Evolutionary conservation across 2,888 invertebrate species (phyloP), one percentile per base, ranked within the genome.

Genomic region (Lapara coniferarum): DNA sequence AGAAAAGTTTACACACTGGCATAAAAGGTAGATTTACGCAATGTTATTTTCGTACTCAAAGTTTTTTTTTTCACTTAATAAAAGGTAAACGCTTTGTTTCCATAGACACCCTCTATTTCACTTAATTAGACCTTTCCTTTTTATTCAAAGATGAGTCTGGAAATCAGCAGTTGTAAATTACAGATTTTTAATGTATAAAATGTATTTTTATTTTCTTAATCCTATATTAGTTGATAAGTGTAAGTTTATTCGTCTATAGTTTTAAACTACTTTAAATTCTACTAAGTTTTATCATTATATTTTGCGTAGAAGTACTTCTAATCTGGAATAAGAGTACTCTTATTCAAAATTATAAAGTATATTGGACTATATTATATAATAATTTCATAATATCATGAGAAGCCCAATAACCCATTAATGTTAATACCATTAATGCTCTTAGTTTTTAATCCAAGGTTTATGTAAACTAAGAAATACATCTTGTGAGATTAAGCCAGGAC

Each of bases 11-110:
- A 37, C 37, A 6, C 37, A 37, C 37, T 8, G 5, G 5, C 37
- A 10, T 25, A 13, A 13, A 56, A 25, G 25, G 19, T 63, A 46
- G 53, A 14, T 14, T 16, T 16, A 81, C 74, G 79, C 74, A 78
- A 77, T 77, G 79, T 78, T 81, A 87, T 83, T 85, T 85, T 87
- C 77, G 83, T 84, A 80, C 78, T 74, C 79, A 70, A 74, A 78
- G 87, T 88, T 85, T 87, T 88, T 90, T 90, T 89, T 88, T 85
- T 76, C 83, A 79, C 77, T 76, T 80, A 83, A 80, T 83, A 84
- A 79, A 83, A 81, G 81, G 82, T 74, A 78, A 82, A 78, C 81
- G 85, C 83, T 89, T 86, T 89, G 87, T 89, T 90, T 85, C 77
- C 74, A 71, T 74, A 74, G 77, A 66, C 78, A 75, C 75, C 77